phyloP scores from a whole-genome alignment of 2,797 vertebrate species.

The Pitangus sulphuratus region DNA sequence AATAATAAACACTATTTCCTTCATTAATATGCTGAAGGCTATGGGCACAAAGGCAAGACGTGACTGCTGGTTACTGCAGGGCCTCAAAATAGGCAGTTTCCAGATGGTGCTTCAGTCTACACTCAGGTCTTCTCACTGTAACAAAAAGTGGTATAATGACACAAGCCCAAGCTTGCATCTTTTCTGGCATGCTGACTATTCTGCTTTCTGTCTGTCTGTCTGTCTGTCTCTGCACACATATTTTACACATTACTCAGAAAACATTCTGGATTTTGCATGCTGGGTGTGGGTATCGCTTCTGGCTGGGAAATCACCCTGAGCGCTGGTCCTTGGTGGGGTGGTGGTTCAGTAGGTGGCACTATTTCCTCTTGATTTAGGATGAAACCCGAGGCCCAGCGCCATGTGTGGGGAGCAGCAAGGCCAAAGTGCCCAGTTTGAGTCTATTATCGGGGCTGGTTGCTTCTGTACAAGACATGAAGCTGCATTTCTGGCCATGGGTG shows the following conservation, averaged over 20 bases:
- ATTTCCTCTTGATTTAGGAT: conserved; percentile 41
- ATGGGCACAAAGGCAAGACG: background rate
- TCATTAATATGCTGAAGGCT: conserved; percentile 40
- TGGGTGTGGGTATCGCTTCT: background rate
- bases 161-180: background rate
- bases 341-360: conserved; percentile 44
- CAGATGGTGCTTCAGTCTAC: background rate
- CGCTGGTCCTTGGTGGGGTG: background rate
- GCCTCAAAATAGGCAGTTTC: background rate
- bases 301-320: background rate
- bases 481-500: background rate
- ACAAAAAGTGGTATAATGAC: background rate
- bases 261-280: background rate
- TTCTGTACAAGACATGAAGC: background rate
- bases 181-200: background rate
- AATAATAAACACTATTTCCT: conserved; percentile 41
- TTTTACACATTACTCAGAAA: background rate
- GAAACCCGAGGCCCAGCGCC: background rate
- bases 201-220: background rate
- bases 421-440: background rate
- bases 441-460: background rate
- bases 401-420: background rate
- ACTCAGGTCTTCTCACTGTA: background rate
- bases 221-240: background rate
- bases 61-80: background rate